Base-by-base conservation (phyloP, 1,140 invertebrate species). In the Condylostylus longicornis region DNA sequence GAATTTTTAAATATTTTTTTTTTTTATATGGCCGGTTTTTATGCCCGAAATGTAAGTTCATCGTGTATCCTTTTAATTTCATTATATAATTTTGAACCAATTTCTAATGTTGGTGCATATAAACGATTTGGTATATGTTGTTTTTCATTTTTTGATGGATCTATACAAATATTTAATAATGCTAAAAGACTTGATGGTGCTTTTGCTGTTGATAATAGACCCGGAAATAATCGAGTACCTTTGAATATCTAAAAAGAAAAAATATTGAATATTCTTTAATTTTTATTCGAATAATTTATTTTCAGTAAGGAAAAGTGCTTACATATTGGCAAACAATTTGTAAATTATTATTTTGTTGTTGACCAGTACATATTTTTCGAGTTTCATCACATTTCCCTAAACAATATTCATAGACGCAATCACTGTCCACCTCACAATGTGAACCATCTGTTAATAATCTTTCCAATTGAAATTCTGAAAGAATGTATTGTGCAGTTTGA, bases 321-420 rank as follows among this genome's bases (percentile, higher is more conserved):
- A 34, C 33, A 7, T 58, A 46, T 18, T 49, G 48, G 33, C 55
- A 58, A 21, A 55, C 53, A 30, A 55, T 50, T 37, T 58, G 51
- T 20, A 58, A 49, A 38, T 58, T 58, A 34, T 54, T 54, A 37
- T 58, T 58, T 36, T 53, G 55, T 44, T 58, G 55, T 7, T 49
- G 34, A 27, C 50, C 48, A 3, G 38, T 49, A 42, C 55, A 58
- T 17, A 42, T 17, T 4, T 44, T 43, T 2, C 41, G 42, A 8
- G 43, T 40, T 6, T 30, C 30, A 38, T 55, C 48, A 40, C 55
- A 58, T 19, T 49, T 34, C 1, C 55, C 55, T 3, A 44, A 38
- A 19, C 55, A 58, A 33, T 50, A 44, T 22, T 54, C 46, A 32
- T 46, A 58, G 35, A 44, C 44, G 15, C 55, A 58, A 41, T 58